Evolutionary conservation across 2,888 invertebrate species (phyloP), one percentile per base, ranked within the genome.

Genomic region (Apodemia mormo): DNA sequence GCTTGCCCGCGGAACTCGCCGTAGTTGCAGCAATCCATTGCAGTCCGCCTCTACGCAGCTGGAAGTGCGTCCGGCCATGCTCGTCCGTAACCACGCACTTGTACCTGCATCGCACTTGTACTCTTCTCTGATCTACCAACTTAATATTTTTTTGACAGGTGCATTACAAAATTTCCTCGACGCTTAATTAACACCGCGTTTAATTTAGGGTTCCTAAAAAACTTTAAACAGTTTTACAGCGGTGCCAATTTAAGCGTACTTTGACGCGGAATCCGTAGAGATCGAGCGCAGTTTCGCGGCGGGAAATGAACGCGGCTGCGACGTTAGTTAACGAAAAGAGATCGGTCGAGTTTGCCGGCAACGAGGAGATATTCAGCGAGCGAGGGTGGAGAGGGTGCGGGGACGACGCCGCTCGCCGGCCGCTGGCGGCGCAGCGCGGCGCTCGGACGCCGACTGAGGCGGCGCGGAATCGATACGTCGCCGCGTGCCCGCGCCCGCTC

Each of bases 401-500:
- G 79, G 73, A 78, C 78, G 74, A 77, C 76, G 77, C 77, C 83
- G 85, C 84, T 84, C 81, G 86, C 85, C 87, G 89, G 88, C 87
- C 87, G 89, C 90, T 86, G 88, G 86, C 91, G 90, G 91, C 92
- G 91, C 92, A 89, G 89, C 92, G 89, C 91, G 91, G 89, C 92
- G 91, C 92, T 90, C 88, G 91, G 88, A 87, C 90, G 91, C 88
- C 92, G 91, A 91, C 92, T 92, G 91, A 91, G 89, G 86, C 90
- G 87, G 81, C 89, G 83, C 84, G 87, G 89, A 91, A 92, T 92
- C 92, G 91, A 92, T 92, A 92, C 85, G 87, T 85, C 81, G 84
- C 84, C 88, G 85, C 86, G 82, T 82, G 84, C 80, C 84, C 85
- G 86, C 85, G 82, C 82, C 81, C 85, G 82, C 83, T 81, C 81